Base-by-base conservation (phyloP, 1,140 invertebrate species). In the Dreissena rostriformis region DNA sequence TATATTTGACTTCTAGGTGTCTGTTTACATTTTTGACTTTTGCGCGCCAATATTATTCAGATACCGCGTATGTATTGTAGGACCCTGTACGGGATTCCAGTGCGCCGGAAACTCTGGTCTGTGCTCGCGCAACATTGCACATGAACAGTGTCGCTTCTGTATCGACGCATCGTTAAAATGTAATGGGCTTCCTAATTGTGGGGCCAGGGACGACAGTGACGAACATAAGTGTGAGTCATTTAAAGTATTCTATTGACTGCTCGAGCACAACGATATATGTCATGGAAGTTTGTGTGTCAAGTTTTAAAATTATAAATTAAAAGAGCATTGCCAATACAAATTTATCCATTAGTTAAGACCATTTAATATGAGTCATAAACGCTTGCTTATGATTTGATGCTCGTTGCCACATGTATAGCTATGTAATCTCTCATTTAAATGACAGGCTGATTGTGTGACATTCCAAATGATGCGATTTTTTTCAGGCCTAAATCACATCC, bases 151-250 rank as follows among this genome's bases (percentile, higher is more conserved):
- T 73, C 74, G 75, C 55, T 83, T 68, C 84, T 91, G 90, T 82
- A 91, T 91, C 39, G 67, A 86, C 70, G 55, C 86, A 11, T 71
- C 81, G 39, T 73, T 90, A 63, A 82, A 85, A 51, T 91, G 90
- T 73, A 88, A 91, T 82, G 84, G 85, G 26, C 72, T 91, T 28
- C 81, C 85, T 0, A 90, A 91, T 84, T 91, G 90, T 84, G 90
- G 90, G n/a, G 85, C 78, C 15, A 78, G 57, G 39, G 89, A 90
- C 85, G 73, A 90, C 75, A 90, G 89, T 73, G 89, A 90, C 82
- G 89, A 90, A 72, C 80, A 81, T 52, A 87, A 85, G 86, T 90
- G 89, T 90, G 81, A 84, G 88, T 81, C 28, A 39, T 39, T 39
- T 61, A 11, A 5, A 5, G 8, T 2, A 61, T 61, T 61, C 4